These are phyloP conservation scores for Malacoraja senta DNA, from an alignment of 2,797 vertebrate genomes.

Conservation along the genomic window DNA sequence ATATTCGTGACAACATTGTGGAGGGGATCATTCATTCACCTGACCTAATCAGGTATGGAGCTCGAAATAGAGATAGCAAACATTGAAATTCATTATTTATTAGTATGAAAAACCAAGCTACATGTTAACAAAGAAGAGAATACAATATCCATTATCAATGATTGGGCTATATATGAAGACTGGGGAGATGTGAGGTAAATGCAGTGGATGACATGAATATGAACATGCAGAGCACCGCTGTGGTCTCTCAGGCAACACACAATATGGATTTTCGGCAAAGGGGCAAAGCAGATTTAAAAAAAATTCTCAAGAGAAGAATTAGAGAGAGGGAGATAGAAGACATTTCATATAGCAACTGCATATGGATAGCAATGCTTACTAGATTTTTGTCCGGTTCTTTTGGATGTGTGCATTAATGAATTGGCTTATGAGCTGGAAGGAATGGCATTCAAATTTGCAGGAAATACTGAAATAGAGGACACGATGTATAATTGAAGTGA, in stretches of 20 bases:
- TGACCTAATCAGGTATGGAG: constrained; percentile 78
- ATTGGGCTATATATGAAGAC: background rate
- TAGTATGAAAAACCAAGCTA: background rate
- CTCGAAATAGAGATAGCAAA: background rate
- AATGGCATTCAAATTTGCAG: background rate
- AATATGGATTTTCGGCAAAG: too few species aligned
- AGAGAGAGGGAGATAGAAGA: background rate
- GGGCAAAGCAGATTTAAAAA: background rate
- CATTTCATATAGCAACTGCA: background rate
- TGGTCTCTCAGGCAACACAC: background rate
- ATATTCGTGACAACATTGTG: constrained; percentile 91
- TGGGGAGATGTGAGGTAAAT: background rate
- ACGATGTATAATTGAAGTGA: too few species aligned
- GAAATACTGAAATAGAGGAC: background rate
- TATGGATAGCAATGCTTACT: background rate
- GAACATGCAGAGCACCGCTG: background rate
- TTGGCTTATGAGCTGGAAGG: background rate
- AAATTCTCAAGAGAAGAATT: background rate
- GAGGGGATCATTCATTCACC: constrained; percentile 92
- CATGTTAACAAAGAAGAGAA: background rate
- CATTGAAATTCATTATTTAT: background rate
- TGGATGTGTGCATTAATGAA: background rate
- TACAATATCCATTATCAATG: background rate
- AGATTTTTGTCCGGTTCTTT: background rate
- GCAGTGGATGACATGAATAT: background rate